Base-by-base conservation (phyloP, 1,140 invertebrate genomes). In the Hesperophylax magnus region DNA sequence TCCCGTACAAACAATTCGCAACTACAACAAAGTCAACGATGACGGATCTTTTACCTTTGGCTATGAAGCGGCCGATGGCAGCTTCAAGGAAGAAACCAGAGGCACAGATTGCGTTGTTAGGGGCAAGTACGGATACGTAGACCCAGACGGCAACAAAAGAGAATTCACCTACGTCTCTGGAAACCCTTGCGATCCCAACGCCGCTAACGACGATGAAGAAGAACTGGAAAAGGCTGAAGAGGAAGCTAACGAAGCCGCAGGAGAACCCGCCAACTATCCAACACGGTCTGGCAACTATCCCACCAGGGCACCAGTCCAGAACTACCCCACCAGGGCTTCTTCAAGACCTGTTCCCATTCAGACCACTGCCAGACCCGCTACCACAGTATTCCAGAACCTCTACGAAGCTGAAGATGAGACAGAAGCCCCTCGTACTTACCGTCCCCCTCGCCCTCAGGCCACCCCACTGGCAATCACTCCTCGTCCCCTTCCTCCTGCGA, bases 131-230 rank as follows among this genome's bases (percentile, higher is more conserved):
- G 96, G 96, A 11, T 97, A 97, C 88, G 91, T 97, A 18, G 96
- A 97, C 86, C 95, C 96, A 1, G 95, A 96, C 84, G 96, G 96
- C 76, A 96, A 96, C 86, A 95, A 96, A 85, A 88, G 96, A 78
- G 95, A 97, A 86, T 97, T 97, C 86, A 95, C 94, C 1, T 97
- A 97, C 86, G 95, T 96, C 1, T 96, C 95, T n/a, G 96, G 96
- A n/a, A 96, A 96, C 85, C 95, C 95, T 3, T 97, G 95, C 86
- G 95, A 96, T 84, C 95, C 95, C 1, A 96, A 96, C 86, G 94
- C 94, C 11, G 93, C 93, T 0, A 61, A 14, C 20, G 92, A 95
- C 67, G 92, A 95, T 15, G 93, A 94, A 11, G 89, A 90, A 15
- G 88, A 89, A 54, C 85, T 85, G 14, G 88, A 88, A 34, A 82